Evolutionary conservation across 1,140 invertebrate species (phyloP).

Genomic region (Pseudomyrmex cubaensis): DNA sequence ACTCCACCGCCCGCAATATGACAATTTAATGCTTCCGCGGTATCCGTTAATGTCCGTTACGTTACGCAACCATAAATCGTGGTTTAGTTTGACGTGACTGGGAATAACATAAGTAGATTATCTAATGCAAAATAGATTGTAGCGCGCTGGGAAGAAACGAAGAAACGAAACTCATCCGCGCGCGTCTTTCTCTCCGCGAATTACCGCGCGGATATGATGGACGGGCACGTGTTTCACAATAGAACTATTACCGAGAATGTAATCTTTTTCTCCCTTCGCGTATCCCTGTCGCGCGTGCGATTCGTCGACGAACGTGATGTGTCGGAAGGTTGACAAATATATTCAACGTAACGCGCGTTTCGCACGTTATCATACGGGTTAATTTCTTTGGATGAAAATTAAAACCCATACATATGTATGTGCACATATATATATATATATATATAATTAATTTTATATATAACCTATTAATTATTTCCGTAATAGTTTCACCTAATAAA

Average conservation of each 20-base stretch:
- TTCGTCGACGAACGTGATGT: too few relatives aligned
- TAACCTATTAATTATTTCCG: conserved; percentile 21
- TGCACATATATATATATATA: background rate
- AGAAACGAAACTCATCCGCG: conserved; percentile 54
- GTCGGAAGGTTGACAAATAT: too few relatives aligned
- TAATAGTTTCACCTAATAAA: conserved; percentile 38
- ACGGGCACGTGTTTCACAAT: conserved; percentile 4
- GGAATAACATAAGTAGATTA: conserved; percentile 71
- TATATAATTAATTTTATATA: conserved; percentile 10
- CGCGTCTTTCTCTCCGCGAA: conserved; percentile 42
- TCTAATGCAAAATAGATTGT: conserved; percentile 70
- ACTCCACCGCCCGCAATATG: conserved; percentile 10
- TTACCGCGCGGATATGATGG: conserved; percentile 7
- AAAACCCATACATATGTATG: too few relatives aligned
- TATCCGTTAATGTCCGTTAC: conserved; percentile 50
- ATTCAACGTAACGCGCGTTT: too few relatives aligned
- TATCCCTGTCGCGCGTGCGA: too few relatives aligned
- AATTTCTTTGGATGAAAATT: background rate
- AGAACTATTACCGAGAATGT: conserved; percentile 8
- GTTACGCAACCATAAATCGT: conserved; percentile 68
- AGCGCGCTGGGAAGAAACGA: conserved; percentile 19
- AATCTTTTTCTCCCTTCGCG: background rate
- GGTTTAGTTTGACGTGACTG: conserved; percentile 65
- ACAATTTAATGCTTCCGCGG: conserved; percentile 65
- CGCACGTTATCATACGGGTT: too few relatives aligned